Conservation (phyloP, 2,888 invertebrate genomes). For the Lucinisca nassula region DNA sequence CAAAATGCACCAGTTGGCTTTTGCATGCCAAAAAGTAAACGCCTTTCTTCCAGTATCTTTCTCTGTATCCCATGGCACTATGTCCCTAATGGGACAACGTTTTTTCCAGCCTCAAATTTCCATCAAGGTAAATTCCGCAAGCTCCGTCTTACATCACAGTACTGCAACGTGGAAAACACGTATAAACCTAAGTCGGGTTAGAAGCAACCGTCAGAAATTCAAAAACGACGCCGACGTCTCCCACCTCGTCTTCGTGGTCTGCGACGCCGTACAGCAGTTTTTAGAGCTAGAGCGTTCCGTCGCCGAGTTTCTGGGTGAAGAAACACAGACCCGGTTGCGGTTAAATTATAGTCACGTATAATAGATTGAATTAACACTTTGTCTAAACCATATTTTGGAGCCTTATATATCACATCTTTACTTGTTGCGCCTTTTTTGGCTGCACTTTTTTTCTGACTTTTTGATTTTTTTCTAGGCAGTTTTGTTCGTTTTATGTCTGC, state of each 20-base stretch:
- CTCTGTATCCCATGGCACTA: no score
- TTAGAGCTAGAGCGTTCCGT: not conserved
- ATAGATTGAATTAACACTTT: not conserved
- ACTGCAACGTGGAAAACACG: no score
- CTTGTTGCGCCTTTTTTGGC: not conserved
- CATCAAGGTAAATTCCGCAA: no score
- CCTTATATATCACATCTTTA: not conserved
- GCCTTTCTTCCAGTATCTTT: no score
- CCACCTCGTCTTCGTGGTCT: not conserved
- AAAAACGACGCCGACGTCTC: not conserved
- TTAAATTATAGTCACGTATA: not conserved
- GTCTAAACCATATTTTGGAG: not conserved
- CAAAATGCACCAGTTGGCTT: no score
- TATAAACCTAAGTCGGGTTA: no score
- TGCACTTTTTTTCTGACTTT: not conserved
- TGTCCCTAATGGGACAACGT: no score
- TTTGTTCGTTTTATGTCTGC: not conserved
- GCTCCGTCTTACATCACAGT: no score
- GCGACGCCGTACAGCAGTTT: not conserved
- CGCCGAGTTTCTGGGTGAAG: not conserved
- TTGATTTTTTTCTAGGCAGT: not conserved
- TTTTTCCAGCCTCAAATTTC: no score
- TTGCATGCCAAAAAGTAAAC: no score
- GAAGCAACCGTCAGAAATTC: no score
- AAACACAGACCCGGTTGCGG: not conserved